Conservation (phyloP, 2,888 invertebrate species). For the Lithophane ornitopus region DNA sequence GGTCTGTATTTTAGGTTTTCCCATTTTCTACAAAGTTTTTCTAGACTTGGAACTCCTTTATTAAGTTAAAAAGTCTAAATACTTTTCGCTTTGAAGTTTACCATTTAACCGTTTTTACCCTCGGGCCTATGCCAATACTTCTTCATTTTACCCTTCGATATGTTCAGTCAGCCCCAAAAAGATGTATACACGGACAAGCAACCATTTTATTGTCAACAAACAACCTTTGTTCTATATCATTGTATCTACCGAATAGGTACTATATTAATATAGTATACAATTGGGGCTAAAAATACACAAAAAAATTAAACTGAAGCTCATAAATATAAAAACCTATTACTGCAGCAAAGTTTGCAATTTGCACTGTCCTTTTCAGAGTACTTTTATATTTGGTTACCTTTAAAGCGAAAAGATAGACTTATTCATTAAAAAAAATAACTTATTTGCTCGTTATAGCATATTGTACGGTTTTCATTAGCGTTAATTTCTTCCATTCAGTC, state of each 20-base stretch:
- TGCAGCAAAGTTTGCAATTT: not conserved
- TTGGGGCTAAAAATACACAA: too few species aligned
- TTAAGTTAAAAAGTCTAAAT: conserved; percentile 31
- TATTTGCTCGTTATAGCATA: not conserved
- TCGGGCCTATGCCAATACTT: not conserved
- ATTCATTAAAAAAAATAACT: not conserved
- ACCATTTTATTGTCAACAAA: too few species aligned
- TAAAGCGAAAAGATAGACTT: conserved; percentile 27
- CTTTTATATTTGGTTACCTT: not conserved
- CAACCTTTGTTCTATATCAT: too few species aligned
- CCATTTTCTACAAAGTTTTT: conserved; percentile 41
- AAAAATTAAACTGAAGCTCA: not conserved
- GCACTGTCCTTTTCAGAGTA: not conserved
- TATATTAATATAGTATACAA: too few species aligned
- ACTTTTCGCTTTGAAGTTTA: conserved; percentile 38
- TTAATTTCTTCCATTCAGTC: conserved; percentile 40
- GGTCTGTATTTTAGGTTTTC: conserved; percentile 21
- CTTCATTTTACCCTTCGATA: conserved; percentile 9
- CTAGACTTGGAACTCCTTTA: conserved; percentile 34
- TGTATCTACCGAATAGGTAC: too few species aligned
- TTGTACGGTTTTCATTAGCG: conserved; percentile 8
- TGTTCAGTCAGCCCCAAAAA: not conserved
- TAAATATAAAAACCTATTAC: not conserved
- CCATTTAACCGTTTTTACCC: conserved; percentile 17
- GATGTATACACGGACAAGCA: too few species aligned